phyloP scores from a whole-genome alignment of 30 jellyfish, hydroid and myxozoan species.

The Haliclystus octoradiatus region DNA sequence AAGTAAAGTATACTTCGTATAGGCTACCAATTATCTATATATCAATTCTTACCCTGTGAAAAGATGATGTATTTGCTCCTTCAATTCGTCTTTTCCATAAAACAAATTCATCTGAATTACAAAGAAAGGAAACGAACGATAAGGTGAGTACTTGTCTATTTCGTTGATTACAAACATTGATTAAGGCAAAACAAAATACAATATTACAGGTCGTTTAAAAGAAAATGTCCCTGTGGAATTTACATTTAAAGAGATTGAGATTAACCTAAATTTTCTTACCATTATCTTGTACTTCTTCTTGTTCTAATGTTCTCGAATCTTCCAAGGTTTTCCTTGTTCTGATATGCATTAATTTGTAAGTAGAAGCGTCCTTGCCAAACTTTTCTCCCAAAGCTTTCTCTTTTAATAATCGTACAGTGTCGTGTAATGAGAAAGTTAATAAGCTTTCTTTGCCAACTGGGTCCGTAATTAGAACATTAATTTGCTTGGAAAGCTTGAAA shows the following conservation, averaged over 20 bases:
- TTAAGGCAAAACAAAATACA: not conserved
- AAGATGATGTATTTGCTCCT: slow-evolving; percentile 14
- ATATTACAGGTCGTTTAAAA: not conserved
- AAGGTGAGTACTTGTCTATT: no score
- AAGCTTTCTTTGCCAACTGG: slow-evolving; percentile 61
- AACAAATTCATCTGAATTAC: slow-evolving; percentile 35
- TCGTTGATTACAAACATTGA: not conserved
- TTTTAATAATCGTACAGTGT: slow-evolving; percentile 56
- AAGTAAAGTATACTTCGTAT: not conserved
- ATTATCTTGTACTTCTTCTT: slow-evolving; percentile 82
- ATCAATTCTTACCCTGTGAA: slow-evolving; percentile 15
- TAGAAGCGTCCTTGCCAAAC: slow-evolving; percentile 63
- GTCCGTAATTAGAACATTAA: slow-evolving; percentile 48
- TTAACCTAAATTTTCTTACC: slow-evolving; percentile 20
- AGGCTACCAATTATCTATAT: no score
- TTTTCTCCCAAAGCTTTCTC: slow-evolving; percentile 79
- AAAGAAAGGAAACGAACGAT: not conserved
- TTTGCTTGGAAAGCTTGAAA: slow-evolving; percentile 53
- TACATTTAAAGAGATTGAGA: not conserved
- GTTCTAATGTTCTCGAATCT: slow-evolving; percentile 75
- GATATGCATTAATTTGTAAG: slow-evolving; percentile 42
- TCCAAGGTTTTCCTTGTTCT: slow-evolving; percentile 64
- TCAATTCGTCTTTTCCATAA: slow-evolving; percentile 51
- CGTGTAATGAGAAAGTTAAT: slow-evolving; percentile 58
- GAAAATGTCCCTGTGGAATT: not conserved